These are phyloP conservation scores for Phocoena phocoena DNA, from an alignment of 2,113 vertebrate species.

Conservation along the genomic window DNA sequence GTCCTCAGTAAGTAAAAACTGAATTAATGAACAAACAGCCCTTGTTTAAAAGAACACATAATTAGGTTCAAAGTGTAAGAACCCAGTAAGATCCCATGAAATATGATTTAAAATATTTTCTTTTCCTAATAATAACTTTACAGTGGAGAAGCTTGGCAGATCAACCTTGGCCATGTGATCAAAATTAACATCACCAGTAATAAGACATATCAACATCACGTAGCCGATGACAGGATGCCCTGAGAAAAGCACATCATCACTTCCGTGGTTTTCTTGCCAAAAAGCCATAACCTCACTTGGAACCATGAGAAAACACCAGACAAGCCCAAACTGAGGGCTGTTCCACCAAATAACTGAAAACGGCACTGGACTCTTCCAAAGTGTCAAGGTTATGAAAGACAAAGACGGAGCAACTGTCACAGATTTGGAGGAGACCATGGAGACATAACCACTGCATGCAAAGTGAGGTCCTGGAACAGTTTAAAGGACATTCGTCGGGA, in stretches of 20 bases:
- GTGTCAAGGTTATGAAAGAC: background rate
- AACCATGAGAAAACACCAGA: background rate
- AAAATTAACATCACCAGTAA: background rate
- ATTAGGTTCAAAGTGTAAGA: background rate
- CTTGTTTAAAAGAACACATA: background rate
- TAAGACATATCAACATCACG: background rate
- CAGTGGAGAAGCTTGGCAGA: background rate
- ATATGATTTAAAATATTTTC: background rate
- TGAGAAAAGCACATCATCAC: background rate
- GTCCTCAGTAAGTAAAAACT: background rate
- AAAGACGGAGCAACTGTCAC: background rate
- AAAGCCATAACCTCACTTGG: background rate
- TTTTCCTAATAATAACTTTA: background rate
- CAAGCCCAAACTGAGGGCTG: background rate
- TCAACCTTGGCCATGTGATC: background rate
- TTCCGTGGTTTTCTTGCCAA: background rate
- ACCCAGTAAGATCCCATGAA: background rate
- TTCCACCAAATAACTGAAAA: background rate
- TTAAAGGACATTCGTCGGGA: background rate
- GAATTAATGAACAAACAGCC: background rate
- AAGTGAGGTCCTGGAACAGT: no score
- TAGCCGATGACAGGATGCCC: no score
- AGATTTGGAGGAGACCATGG: background rate
- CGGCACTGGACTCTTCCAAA: background rate
- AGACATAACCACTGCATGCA: background rate